phyloP scores from a whole-genome alignment of 2,888 invertebrate genomes.

The Phorcus lineatus region DNA sequence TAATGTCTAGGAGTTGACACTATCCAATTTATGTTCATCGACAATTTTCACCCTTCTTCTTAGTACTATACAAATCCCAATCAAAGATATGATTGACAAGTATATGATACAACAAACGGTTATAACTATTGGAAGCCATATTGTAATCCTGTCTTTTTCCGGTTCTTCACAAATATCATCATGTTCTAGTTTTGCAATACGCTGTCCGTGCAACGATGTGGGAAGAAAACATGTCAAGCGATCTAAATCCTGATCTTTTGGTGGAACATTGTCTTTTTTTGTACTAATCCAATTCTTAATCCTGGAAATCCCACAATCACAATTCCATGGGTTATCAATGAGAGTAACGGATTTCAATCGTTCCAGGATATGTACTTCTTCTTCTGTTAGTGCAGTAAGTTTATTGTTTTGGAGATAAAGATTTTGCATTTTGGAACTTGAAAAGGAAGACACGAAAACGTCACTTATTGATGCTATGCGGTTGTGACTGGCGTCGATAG shows the following conservation, averaged over 20 bases:
- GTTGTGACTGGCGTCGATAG: neutral
- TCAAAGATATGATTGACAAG: neutral
- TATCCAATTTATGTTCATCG: neutral
- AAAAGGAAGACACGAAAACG: neutral
- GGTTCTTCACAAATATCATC: neutral
- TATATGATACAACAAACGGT: neutral
- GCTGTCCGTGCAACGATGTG: neutral
- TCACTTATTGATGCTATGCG: neutral
- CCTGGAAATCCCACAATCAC: neutral
- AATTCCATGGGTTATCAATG: neutral
- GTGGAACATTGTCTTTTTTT: neutral
- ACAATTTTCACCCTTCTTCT: constrained; percentile 16
- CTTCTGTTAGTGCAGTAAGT: neutral
- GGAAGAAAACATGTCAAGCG: neutral
- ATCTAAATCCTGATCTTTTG: neutral
- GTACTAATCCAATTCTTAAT: neutral
- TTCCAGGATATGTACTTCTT: neutral
- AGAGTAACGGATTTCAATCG: neutral
- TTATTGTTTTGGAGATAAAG: constrained; percentile 9
- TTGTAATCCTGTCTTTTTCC: neutral
- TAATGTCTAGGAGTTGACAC: neutral
- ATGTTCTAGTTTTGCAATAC: neutral
- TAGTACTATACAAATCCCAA: constrained; percentile 8
- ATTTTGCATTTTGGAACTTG: neutral
- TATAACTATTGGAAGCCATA: neutral